Percentiles rank a stretch among this genome's conserved stretches.
These are phyloP conservation scores for Dioctria rufipes DNA, from an alignment of 2,888 invertebrate genomes.

Conservation along the genomic window DNA sequence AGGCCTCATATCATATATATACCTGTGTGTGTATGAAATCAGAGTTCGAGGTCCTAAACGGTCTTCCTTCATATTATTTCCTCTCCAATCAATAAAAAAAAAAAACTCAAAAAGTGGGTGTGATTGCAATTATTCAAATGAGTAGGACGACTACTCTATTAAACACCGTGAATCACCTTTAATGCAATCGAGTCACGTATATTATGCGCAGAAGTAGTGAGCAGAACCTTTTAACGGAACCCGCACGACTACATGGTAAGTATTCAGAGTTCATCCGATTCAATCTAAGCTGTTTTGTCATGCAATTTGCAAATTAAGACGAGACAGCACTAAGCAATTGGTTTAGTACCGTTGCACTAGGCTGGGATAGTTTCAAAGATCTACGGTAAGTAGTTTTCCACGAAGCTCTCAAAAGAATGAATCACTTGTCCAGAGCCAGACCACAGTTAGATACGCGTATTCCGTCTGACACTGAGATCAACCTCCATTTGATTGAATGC, in stretches of 20 bases:
- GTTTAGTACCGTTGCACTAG: not conserved
- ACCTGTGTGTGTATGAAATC: not conserved
- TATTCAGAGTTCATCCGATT: not conserved
- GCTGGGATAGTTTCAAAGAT: not conserved
- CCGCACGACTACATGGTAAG: not conserved
- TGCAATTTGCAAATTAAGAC: constrained; percentile 15
- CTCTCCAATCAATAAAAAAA: not conserved
- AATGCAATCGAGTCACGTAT: constrained; percentile 21
- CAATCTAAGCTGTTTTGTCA: not conserved
- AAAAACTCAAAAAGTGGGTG: not conserved
- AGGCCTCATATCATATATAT: too few species aligned
- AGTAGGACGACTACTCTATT: not conserved
- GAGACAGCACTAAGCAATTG: constrained; percentile 8
- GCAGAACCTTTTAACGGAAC: constrained; percentile 10
- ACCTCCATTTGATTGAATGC: not conserved
- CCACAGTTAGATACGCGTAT: not conserved
- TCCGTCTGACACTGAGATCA: not conserved
- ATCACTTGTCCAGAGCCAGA: not conserved
- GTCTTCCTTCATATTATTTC: not conserved
- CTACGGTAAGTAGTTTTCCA: constrained; percentile 1
- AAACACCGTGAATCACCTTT: constrained; percentile 26
- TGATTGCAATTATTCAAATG: constrained; percentile 25
- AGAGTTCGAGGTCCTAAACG: constrained; percentile 14
- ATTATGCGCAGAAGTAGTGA: not conserved
- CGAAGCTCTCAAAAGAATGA: constrained; percentile 10